phyloP scores from a whole-genome alignment of 2,888 invertebrate species.

The Eledone cirrhosa region DNA sequence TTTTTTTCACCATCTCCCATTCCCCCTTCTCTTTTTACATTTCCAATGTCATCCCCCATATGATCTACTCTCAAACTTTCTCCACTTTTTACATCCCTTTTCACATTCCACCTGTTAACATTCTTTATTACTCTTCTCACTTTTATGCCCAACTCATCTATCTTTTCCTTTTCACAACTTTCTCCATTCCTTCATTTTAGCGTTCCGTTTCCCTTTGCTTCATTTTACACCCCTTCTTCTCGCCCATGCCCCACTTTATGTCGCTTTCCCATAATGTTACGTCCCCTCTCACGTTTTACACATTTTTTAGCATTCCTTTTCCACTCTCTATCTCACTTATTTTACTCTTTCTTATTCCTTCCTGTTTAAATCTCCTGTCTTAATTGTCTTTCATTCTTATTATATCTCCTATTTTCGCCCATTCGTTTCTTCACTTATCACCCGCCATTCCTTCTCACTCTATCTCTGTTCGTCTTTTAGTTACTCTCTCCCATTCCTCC shows the following conservation, averaged over 20 bases:
- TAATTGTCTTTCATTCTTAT: background rate
- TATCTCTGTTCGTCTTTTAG: background rate
- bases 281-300: background rate
- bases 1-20: background rate
- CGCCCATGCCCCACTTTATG: too few relatives aligned
- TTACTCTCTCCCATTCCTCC: background rate
- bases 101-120: too few relatives aligned
- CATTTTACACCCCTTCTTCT: background rate
- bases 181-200: background rate
- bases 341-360: background rate
- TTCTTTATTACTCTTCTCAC: too few relatives aligned
- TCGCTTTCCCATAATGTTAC: background rate
- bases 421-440: background rate
- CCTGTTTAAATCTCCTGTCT: background rate
- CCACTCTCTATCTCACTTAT: background rate
- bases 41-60: background rate
- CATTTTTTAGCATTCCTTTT: background rate
- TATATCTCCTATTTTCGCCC: background rate
- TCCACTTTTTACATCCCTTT: background rate
- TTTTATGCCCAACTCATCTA: too few relatives aligned
- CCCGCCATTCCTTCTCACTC: background rate
- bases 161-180: too few relatives aligned
- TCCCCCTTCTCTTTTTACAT: background rate
- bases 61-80: background rate
- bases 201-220: background rate